These are phyloP conservation scores for Alethe diademata DNA, from an alignment of 2,113 vertebrate species.

Conservation along the genomic window DNA sequence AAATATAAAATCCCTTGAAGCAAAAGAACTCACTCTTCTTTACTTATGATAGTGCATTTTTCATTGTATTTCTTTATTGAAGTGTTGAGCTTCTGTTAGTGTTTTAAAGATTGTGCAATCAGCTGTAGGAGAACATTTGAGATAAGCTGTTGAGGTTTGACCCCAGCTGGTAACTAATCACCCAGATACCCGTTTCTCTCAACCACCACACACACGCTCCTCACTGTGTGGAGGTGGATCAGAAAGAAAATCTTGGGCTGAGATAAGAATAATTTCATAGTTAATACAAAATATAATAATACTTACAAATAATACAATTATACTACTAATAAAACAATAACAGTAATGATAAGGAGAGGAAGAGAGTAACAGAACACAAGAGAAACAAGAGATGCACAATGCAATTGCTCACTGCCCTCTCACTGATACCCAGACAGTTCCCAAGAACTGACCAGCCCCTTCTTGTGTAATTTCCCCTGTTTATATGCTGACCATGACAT, in stretches of 20 bases:
- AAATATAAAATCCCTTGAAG: constrained; percentile 2
- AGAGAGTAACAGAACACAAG: not conserved
- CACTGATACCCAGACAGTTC: too few relatives aligned
- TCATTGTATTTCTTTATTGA: not conserved
- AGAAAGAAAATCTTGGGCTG: not conserved
- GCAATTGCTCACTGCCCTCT: not conserved
- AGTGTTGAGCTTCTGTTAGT: not conserved
- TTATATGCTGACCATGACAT: not conserved
- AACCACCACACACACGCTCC: too few relatives aligned
- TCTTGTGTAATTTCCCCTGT: not conserved
- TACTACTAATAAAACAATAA: not conserved
- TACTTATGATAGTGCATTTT: not conserved
- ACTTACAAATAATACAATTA: not conserved
- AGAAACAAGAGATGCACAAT: not conserved
- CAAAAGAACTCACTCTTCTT: not conserved
- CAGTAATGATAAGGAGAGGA: not conserved
- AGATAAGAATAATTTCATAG: not conserved
- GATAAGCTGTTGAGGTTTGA: not conserved
- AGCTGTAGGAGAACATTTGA: constrained; percentile 4
- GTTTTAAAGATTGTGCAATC: not conserved
- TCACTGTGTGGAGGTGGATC: not conserved
- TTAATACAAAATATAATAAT: not conserved
- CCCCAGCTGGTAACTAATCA: not conserved
- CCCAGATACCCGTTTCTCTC: accelerated
- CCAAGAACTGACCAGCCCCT: too few relatives aligned